A percentile compares a stretch with the other conserved stretches of the same genome.
phyloP scores from a whole-genome alignment of 64 coral and sea anemone genomes.

The Stichodactyla mertensii region DNA sequence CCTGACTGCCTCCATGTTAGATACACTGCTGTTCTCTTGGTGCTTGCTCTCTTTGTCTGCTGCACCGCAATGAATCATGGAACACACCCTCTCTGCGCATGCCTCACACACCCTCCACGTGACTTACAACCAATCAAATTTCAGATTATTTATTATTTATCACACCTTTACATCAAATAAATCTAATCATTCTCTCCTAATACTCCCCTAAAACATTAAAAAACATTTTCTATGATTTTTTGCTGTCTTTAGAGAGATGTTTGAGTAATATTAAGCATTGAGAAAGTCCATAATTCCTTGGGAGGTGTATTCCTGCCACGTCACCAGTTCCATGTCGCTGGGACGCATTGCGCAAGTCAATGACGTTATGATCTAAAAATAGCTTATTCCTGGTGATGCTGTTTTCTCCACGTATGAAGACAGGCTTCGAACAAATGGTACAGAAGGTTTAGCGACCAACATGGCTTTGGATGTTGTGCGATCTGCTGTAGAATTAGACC shows the following conservation, averaged over 20 bases:
- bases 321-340: slow-evolving; percentile 36
- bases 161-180: background rate
- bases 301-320: slow-evolving; percentile 27
- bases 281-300: background rate
- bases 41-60: slow-evolving; percentile 29
- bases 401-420: slow-evolving; percentile 42
- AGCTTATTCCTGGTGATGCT: slow-evolving; percentile 1
- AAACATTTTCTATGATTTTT: background rate
- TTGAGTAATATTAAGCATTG: background rate
- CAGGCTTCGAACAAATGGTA: background rate
- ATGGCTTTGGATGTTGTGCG: slow-evolving; percentile 28
- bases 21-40: slow-evolving; percentile 19
- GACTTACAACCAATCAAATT: slow-evolving; percentile 15
- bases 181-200: background rate
- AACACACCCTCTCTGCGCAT: background rate
- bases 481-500: slow-evolving; percentile 47
- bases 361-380: slow-evolving; percentile 60
- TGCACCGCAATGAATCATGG: slow-evolving; percentile 7
- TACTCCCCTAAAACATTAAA: background rate
- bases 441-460: background rate
- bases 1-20: slow-evolving; percentile 61
- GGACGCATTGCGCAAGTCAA: background rate
- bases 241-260: background rate
- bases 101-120: background rate
- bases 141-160: background rate